phyloP scores from a whole-genome alignment of 2,797 vertebrate species.

The Siniperca scherzeri region DNA sequence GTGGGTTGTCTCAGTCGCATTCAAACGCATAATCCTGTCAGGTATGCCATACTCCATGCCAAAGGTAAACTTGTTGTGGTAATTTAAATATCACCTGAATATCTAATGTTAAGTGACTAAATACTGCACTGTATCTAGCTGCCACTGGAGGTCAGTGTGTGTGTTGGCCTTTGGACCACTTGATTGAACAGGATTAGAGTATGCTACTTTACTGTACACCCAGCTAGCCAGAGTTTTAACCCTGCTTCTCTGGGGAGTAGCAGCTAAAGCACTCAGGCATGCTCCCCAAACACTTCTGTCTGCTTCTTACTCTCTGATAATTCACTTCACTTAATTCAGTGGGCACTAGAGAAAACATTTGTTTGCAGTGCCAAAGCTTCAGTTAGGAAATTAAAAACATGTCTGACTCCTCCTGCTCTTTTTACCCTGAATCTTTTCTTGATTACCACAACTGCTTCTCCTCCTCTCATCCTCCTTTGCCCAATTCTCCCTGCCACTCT shows the following conservation, averaged over 20 bases:
- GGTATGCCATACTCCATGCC: neutral
- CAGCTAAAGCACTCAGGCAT: constrained; percentile 45
- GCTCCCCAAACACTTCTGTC: constrained; percentile 22
- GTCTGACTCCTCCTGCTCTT: constrained; percentile 15
- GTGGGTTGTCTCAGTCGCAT: neutral
- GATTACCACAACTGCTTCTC: constrained; percentile 14
- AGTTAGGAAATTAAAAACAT: constrained; percentile 49
- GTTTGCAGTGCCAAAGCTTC: constrained; percentile 42
- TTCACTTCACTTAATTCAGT: constrained; percentile 49
- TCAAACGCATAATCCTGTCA: neutral
- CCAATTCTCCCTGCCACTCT: constrained; percentile 28
- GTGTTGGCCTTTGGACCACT: constrained; percentile 27
- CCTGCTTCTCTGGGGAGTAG: constrained; percentile 34
- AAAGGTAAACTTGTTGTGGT: neutral
- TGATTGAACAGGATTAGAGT: constrained; percentile 38
- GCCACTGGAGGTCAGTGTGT: constrained; percentile 53
- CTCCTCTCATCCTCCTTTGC: constrained; percentile 16
- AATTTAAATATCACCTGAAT: constrained; percentile 8
- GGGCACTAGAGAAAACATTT: constrained; percentile 40
- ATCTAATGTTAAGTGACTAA: constrained; percentile 1
- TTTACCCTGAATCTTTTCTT: constrained; percentile 17
- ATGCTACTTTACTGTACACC: neutral
- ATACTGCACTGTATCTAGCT: constrained; percentile 20
- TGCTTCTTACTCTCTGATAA: constrained; percentile 35
- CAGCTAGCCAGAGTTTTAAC: constrained; percentile 26